phyloP scores from a whole-genome alignment of 2,113 vertebrate genomes.

The Daubentonia madagascariensis region DNA sequence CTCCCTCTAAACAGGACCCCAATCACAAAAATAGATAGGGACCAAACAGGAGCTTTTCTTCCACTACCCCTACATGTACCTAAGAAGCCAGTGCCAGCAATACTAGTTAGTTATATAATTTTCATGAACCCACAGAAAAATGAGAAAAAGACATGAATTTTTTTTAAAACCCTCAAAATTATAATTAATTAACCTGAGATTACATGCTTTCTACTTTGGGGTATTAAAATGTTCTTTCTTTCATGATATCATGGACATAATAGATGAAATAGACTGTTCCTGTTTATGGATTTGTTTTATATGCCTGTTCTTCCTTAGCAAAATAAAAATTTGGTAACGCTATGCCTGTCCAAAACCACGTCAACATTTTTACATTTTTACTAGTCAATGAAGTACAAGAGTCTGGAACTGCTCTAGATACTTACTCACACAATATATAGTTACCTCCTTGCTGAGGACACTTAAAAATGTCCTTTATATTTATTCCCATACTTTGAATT shows the following conservation, averaged over 20 bases:
- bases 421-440: not conserved
- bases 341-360: not conserved
- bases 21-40: not conserved
- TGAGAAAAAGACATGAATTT: not conserved
- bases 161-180: not conserved
- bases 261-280: not conserved
- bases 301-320: not conserved
- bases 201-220: not conserved
- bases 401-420: not conserved
- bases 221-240: not conserved
- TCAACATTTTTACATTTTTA: not conserved
- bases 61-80: not conserved
- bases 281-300: not conserved
- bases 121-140: not conserved
- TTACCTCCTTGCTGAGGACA: not conserved
- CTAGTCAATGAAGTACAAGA: not conserved
- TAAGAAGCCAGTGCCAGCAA: not conserved
- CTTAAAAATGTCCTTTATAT: not conserved
- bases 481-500: not conserved
- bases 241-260: not conserved
- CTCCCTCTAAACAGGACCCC: not conserved
- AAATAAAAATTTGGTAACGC: not conserved
- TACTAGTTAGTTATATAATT: not conserved
- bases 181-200: not conserved
- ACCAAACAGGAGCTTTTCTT: not conserved